Conservation (phyloP, 35 echinoderm and acorn worm genomes). For the Amphiura filiformis region DNA sequence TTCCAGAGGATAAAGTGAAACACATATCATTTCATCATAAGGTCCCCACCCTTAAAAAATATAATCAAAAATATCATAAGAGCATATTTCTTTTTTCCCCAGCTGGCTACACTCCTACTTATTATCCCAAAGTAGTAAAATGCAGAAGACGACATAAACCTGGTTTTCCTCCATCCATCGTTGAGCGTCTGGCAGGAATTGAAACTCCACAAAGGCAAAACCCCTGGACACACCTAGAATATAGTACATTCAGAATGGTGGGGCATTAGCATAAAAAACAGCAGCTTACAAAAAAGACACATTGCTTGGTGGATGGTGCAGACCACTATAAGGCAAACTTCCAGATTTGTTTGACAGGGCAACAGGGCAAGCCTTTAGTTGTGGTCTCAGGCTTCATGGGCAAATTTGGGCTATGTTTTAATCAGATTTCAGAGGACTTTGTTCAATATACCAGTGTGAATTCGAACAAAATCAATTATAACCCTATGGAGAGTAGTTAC, state of each 20-base stretch:
- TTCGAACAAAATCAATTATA: neutral
- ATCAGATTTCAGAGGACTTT: neutral
- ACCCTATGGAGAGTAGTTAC: no score
- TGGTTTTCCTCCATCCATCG: conserved; percentile 99
- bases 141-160: conserved; percentile 87
- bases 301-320: neutral
- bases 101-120: neutral
- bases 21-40: no score
- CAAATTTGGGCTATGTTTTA: no score
- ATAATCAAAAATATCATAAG: no score
- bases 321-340: neutral
- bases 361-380: no score
- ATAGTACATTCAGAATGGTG: conserved; percentile 47
- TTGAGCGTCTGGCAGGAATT: conserved; percentile 94
- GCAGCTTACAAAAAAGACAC: conserved; percentile 9
- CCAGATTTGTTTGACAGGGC: no score
- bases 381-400: no score
- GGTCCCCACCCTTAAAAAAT: no score
- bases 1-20: no score
- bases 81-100: no score
- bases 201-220: conserved; percentile 99
- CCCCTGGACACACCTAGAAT: conserved; percentile 98
- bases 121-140: conserved; percentile 31
- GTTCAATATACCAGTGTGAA: neutral
- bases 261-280: conserved; percentile 36